Evolutionary conservation across 2,888 invertebrate species (phyloP).

Genomic region (Pogonocherus hispidulus): DNA sequence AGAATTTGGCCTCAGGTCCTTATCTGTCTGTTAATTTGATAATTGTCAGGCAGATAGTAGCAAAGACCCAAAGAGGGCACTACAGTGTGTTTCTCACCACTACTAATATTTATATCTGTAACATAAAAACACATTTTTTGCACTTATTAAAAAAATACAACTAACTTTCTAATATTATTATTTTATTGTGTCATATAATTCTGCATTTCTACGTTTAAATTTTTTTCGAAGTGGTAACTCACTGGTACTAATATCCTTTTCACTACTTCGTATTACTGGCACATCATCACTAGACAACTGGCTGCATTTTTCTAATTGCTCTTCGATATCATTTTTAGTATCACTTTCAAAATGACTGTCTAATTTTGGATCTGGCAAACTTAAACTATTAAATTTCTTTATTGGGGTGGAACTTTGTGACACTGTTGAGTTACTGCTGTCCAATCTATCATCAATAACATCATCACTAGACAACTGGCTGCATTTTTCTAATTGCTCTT

Average conservation of each 20-base stretch:
- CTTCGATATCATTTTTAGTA: conserved; percentile 9
- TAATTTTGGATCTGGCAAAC: conserved; percentile 59
- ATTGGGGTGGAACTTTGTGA: conserved; percentile 38
- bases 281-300: conserved; percentile 11
- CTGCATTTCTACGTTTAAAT: conserved; percentile 68
- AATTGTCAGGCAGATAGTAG: too few relatives aligned
- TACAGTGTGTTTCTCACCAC: too few relatives aligned
- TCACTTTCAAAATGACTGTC: conserved; percentile 29
- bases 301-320: conserved; percentile 11
- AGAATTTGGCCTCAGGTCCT: too few relatives aligned
- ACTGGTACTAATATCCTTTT: conserved; percentile 22
- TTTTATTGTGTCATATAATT: conserved; percentile 59
- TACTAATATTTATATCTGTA: too few relatives aligned
- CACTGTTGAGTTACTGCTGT: conserved; percentile 15
- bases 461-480: conserved; percentile 11
- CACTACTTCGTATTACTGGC: conserved; percentile 5
- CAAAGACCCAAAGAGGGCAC: too few relatives aligned
- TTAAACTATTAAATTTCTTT: conserved; percentile 45
- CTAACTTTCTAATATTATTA: neutral
- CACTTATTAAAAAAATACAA: neutral
- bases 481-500: conserved; percentile 15
- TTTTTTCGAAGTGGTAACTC: conserved; percentile 60
- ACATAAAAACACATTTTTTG: too few relatives aligned
- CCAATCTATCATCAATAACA: conserved; percentile 38
- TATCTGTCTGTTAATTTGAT: too few relatives aligned